phyloP scores from a whole-genome alignment of 2,888 invertebrate species.

The Eupithecia abbreviata region DNA sequence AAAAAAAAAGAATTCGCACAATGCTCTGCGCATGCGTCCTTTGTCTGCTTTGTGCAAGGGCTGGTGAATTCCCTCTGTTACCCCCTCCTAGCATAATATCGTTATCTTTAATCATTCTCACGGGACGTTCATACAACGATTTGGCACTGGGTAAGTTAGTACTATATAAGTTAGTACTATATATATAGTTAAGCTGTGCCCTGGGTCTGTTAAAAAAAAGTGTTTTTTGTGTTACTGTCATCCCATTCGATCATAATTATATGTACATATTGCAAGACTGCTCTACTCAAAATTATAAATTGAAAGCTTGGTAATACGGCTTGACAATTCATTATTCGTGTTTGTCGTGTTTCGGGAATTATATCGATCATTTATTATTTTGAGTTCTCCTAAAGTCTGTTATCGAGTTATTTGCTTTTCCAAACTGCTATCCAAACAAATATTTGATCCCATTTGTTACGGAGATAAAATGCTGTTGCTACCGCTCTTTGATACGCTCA shows the following conservation, averaged over 20 bases:
- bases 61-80: conserved; percentile 58
- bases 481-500: conserved; percentile 51
- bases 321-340: neutral
- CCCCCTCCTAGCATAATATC: conserved; percentile 55
- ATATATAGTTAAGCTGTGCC: neutral
- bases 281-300: neutral
- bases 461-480: conserved; percentile 50
- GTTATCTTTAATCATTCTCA: conserved; percentile 63
- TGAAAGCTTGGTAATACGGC: neutral
- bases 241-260: conserved; percentile 5
- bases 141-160: conserved; percentile 17
- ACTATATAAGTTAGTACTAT: no score
- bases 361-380: neutral
- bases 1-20: conserved; percentile 59
- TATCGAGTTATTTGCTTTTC: conserved; percentile 23
- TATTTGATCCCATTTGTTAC: conserved; percentile 55
- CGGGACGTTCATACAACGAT: conserved; percentile 45
- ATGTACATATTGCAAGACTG: neutral
- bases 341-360: neutral
- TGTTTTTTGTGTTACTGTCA: conserved; percentile 12
- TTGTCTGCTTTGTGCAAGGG: conserved; percentile 63
- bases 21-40: conserved; percentile 63
- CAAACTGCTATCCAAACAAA: conserved; percentile 24
- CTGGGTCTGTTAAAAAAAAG: conserved; percentile 24
- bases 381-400: neutral